Base-by-base conservation (phyloP, 1,140 invertebrate species). In the Metaphire vulgaris region DNA sequence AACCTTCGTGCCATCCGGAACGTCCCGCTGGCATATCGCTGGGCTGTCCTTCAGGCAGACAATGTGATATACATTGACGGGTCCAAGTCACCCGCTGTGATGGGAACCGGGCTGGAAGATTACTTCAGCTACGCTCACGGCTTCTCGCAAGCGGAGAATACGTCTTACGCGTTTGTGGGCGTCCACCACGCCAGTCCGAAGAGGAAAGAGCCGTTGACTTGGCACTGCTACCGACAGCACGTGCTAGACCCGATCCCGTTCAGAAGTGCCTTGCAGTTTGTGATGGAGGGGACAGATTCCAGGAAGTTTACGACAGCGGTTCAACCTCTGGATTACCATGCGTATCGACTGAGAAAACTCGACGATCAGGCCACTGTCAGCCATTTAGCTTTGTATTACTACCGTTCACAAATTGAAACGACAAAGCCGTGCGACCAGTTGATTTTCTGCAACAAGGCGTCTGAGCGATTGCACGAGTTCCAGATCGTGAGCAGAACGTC, bases 91-190 rank as follows among this genome's bases (percentile, higher is more conserved):
- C 75, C 77, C 21, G 28, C 33, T 14, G 69, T 78, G 15, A 72
- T 74, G 21, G 77, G 77, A 33, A 78, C 77, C 12, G 77, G 77
- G 1, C 68, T 78, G 31, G 77, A 78, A 73, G 77, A 78, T 33
- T 78, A 78, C 56, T 78, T 78, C 74, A 78, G 77, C 33, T 78
- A 75, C 68, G 66, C 77, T 12, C 77, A 78, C 69, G 77, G 77
- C 6, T 78, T 78, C 68, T 30, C 68, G 12, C 26, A 33, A 26
- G 77, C 77, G 16, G 77, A 69, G 26, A 78, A 78, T 26, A 78
- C 77, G 30, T 41, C 66, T 16, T 78, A 75, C 41, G 32, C 77
- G 26, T 78, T 78, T 69, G 77, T 78, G 15, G 77, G 77, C 1
- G 69, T 70, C 32, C 33, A 70, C 31, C 69, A 76, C 33, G 32